Base-by-base conservation (phyloP, 2,888 invertebrate species). In the Zootermopsis nevadensis region DNA sequence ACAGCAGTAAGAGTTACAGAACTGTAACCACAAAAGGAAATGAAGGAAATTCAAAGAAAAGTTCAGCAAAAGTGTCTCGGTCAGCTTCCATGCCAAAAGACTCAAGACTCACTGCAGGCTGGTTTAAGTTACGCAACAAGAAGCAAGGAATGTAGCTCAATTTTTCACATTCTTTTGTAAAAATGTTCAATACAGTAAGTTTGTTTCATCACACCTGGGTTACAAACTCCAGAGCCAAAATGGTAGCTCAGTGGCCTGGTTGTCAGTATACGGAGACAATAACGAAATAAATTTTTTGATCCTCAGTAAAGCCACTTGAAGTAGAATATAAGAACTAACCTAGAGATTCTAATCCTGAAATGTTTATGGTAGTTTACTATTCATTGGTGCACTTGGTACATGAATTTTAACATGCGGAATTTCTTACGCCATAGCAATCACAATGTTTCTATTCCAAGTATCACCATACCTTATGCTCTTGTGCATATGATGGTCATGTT, bases 21-120 rank as follows among this genome's bases (percentile, higher is more conserved):
- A 89, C 77, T 89, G 69, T 89, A 89, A 22, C 90, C 89, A 69
- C 87, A n/a, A 84, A 79, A 66, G 77, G 72, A 31, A 69, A 19
- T 42, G 82, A 81, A 22, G 82, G 38, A 30, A 53, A n/a, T 19
- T 38, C 55, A 27, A 81, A 83, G 38, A 82, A 81, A 67, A 66
- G 77, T 60, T 77, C 79, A 35, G 35, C 77, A 83, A 90, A 89
- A 86, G 89, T 93, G 10, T 91, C 93, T 0, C 90, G 95, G 83
- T 94, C 94, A 0, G 91, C 94, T 77, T 94, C 95, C 12, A 94
- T 94, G 92, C 94, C 94, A 77, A 93, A 94, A 87, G 94, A 94
- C 87, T 92, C 93, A 79, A 93, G 92, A 87, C 94, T 94, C 88
- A 93, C 93, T 85, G 94, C 94, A 60, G 94, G 94, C 82, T 95